Conservation (phyloP, 2,113 vertebrate species). For the Lophotis ruficrista region DNA sequence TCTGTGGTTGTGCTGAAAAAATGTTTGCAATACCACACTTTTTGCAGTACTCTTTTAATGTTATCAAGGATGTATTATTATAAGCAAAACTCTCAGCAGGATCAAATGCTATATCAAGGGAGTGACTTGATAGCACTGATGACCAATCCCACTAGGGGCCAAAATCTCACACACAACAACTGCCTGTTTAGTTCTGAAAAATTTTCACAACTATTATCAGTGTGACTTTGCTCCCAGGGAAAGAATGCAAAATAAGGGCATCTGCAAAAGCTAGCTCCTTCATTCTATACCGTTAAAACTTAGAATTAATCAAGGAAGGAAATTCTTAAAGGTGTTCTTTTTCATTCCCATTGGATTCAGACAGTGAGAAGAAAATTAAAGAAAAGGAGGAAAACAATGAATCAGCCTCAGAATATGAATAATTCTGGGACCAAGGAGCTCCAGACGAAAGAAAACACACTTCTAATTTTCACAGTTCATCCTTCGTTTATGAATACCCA, state of each 20-base stretch:
- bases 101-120: neutral
- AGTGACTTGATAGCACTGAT: neutral
- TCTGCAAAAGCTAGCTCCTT: neutral
- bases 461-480: slow-evolving; percentile 25
- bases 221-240: neutral
- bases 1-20: neutral
- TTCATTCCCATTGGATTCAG: slow-evolving; percentile 1
- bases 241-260: neutral
- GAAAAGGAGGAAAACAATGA: slow-evolving; percentile 1
- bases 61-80: neutral
- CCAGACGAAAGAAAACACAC: slow-evolving; percentile 1
- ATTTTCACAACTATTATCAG: neutral
- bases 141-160: neutral
- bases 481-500: slow-evolving; percentile 9
- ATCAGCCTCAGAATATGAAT: slow-evolving; percentile 40
- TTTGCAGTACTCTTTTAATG: neutral
- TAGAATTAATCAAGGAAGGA: slow-evolving; percentile 34
- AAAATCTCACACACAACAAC: neutral
- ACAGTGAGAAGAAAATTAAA: slow-evolving; percentile 19
- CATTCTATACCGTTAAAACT: neutral
- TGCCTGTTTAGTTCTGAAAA: neutral
- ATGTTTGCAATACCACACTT: neutral
- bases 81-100: neutral
- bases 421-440: neutral
- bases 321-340: slow-evolving; percentile 23